Evolutionary conservation across 1,140 invertebrate species (phyloP).

Genomic region (Battus philenor): DNA sequence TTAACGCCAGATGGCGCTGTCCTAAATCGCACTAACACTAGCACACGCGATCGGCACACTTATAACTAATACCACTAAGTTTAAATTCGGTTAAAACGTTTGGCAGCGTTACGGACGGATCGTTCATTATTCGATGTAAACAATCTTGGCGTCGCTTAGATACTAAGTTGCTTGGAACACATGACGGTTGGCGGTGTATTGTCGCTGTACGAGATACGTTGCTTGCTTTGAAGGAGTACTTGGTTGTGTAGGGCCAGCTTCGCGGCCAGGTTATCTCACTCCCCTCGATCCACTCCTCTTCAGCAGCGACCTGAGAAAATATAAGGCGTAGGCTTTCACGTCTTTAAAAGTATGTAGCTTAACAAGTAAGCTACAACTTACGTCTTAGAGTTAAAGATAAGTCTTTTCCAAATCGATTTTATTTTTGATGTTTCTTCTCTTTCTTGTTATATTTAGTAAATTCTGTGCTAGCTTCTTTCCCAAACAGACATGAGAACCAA

Average conservation of each 20-base stretch:
- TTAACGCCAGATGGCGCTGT: slow-evolving; percentile 57
- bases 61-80: slow-evolving; percentile 49
- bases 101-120: slow-evolving; percentile 69
- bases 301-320: slow-evolving; percentile 72
- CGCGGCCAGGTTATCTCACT: slow-evolving; percentile 70
- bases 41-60: slow-evolving; percentile 43
- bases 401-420: too few species aligned
- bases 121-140: slow-evolving; percentile 65
- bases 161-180: slow-evolving; percentile 54
- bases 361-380: too few species aligned
- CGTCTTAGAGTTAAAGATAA: too few species aligned
- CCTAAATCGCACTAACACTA: slow-evolving; percentile 43
- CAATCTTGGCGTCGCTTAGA: slow-evolving; percentile 45
- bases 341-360: slow-evolving; percentile 39
- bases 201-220: slow-evolving; percentile 23
- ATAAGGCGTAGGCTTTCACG: slow-evolving; percentile 66
- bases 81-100: slow-evolving; percentile 66
- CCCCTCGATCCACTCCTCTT: slow-evolving; percentile 59
- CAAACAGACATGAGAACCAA: too few species aligned
- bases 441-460: too few species aligned
- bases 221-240: slow-evolving; percentile 11
- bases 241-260: slow-evolving; percentile 14
- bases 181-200: slow-evolving; percentile 37
- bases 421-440: too few species aligned
- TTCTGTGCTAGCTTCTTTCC: too few species aligned